Evolutionary conservation across 2,797 vertebrate genomes (phyloP).

Genomic region (Anabas testudineus): DNA sequence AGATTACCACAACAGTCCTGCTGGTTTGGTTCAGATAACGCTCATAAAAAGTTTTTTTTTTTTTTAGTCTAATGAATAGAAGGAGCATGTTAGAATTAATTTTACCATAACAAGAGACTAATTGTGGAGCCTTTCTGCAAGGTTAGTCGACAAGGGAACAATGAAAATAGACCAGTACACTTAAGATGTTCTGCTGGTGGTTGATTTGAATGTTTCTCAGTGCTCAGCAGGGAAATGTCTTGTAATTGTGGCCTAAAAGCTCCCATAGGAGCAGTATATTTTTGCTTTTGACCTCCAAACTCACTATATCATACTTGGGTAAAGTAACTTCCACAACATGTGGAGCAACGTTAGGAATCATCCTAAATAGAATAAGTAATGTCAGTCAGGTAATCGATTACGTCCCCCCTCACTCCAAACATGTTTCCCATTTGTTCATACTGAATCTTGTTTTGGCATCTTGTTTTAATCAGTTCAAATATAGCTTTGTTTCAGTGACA

Average conservation of each 20-base stretch:
- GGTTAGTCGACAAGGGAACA: conserved; percentile 58
- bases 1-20: conserved; percentile 30
- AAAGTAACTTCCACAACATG: conserved; percentile 32
- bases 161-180: conserved; percentile 52
- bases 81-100: conserved; percentile 42
- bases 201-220: conserved; percentile 71
- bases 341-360: conserved; percentile 11
- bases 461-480: conserved; percentile 36
- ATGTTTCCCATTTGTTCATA: conserved; percentile 25
- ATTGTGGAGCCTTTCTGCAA: conserved; percentile 63
- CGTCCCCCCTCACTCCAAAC: neutral
- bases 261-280: conserved; percentile 51
- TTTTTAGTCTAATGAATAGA: conserved; percentile 58
- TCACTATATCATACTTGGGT: conserved; percentile 24
- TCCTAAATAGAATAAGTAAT: conserved; percentile 27
- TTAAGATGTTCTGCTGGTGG: conserved; percentile 59
- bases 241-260: conserved; percentile 66
- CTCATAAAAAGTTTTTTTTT: conserved; percentile 45
- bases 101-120: conserved; percentile 56
- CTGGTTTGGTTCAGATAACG: conserved; percentile 35
- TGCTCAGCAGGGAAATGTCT: conserved; percentile 52
- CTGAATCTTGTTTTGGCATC: conserved; percentile 35
- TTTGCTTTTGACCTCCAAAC: conserved; percentile 51
- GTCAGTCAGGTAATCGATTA: conserved; percentile 34
- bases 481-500: conserved; percentile 11